Evolutionary conservation across 2,113 vertebrate genomes (phyloP).

Genomic region (Oenanthe oenanthe): DNA sequence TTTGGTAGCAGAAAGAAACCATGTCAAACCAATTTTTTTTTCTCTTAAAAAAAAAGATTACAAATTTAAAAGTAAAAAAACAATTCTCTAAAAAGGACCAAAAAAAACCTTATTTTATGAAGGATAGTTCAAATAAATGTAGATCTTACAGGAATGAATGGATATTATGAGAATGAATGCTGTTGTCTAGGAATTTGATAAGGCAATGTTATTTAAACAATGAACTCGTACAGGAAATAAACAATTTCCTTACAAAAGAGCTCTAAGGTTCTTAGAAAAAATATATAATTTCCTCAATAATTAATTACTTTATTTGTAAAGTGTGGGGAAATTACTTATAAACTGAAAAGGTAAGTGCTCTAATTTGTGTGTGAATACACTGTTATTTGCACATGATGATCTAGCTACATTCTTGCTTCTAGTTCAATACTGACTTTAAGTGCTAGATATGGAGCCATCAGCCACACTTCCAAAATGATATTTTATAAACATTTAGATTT

Average conservation of each 20-base stretch:
- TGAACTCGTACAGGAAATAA: not conserved
- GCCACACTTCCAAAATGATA: not conserved
- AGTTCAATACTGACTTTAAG: not conserved
- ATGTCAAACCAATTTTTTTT: not conserved
- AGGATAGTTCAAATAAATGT: not conserved
- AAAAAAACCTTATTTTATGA: not conserved
- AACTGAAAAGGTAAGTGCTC: not conserved
- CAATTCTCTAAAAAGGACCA: not conserved
- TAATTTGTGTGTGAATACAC: not conserved
- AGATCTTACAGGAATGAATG: not conserved
- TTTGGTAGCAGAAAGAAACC: not conserved
- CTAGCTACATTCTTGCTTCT: not conserved
- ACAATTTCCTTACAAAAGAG: not conserved
- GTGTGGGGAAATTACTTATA: not conserved
- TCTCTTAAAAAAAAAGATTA: not conserved
- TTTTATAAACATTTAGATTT: not conserved
- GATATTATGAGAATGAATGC: not conserved
- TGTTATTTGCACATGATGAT: not conserved
- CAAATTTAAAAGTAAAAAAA: not conserved
- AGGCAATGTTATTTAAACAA: not conserved
- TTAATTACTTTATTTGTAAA: not conserved
- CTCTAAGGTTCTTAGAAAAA: not conserved
- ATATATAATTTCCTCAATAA: not conserved
- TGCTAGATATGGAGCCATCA: not conserved
- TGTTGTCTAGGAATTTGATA: not conserved